Percentiles rank a stretch among this genome's conserved stretches.
Conservation (phyloP, 2,797 vertebrate species). For the Tapirus indicus region DNA sequence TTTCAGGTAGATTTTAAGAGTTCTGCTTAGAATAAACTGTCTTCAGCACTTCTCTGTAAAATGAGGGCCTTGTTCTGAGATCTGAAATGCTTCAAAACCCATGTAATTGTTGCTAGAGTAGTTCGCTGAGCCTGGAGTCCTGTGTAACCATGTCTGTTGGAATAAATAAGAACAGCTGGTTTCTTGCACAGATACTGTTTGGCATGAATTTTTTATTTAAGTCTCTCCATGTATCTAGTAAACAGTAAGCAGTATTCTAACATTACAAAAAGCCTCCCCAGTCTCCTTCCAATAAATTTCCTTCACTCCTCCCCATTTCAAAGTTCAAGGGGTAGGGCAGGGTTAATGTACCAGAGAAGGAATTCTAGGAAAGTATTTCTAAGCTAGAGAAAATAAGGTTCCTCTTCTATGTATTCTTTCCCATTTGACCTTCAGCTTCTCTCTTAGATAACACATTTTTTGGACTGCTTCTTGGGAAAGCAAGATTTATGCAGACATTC, state of each 20-base stretch:
- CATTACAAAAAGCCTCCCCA: slow-evolving; percentile 75
- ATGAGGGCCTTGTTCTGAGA: neutral
- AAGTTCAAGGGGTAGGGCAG: slow-evolving; percentile 69
- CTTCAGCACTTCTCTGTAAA: slow-evolving; percentile 60
- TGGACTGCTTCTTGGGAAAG: slow-evolving; percentile 81
- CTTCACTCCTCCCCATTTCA: slow-evolving; percentile 60
- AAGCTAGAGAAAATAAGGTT: slow-evolving; percentile 79
- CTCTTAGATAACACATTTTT: slow-evolving; percentile 57
- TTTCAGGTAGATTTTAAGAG: slow-evolving; percentile 55
- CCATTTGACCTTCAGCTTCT: slow-evolving; percentile 80
- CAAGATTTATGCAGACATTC: slow-evolving; percentile 68
- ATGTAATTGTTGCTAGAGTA: neutral
- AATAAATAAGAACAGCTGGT: slow-evolving; percentile 74
- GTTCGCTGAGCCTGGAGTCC: slow-evolving; percentile 41
- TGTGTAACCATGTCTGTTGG: slow-evolving; percentile 58
- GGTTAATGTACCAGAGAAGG: slow-evolving; percentile 73
- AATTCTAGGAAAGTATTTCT: slow-evolving; percentile 77
- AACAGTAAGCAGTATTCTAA: slow-evolving; percentile 79
- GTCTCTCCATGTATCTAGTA: slow-evolving; percentile 77
- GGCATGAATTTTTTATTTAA: slow-evolving; percentile 73
- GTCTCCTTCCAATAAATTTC: slow-evolving; percentile 77
- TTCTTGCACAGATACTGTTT: slow-evolving; percentile 71
- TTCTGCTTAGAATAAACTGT: slow-evolving; percentile 27
- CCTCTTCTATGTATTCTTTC: slow-evolving; percentile 70
- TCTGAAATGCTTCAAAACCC: slow-evolving; percentile 50